Evolutionary conservation across 2,888 invertebrate genomes (phyloP), one percentile per base, ranked within the genome.

Genomic region (Ferrisia virgata): DNA sequence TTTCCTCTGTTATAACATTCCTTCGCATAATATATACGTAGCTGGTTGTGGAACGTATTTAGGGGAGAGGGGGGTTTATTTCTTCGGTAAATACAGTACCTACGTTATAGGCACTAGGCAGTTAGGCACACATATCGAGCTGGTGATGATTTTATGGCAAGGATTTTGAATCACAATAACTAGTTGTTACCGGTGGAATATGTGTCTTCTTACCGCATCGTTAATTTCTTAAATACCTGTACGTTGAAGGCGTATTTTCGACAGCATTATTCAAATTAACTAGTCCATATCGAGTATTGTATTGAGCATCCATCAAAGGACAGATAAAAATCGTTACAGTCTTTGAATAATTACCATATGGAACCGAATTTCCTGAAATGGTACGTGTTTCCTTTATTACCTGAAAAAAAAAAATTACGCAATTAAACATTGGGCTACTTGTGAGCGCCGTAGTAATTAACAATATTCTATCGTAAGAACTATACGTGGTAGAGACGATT

Each of bases 241-340:
- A 18, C 5, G 47, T 47, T 18, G 47, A 3, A 18, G 47, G 8
- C 47, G 18, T 47, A 47, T 47, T 47, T 47, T 47, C 47, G 18
- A 47, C 47, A 8, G 47, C 8, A 47, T 47, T 47, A 47, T 47
- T 47, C 47, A 47, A 47, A 47, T 47, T 47, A 47, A 47, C 47
- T 47, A 47, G 47, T 47, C 47, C 47, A 47, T 47, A 47, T 47
- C 47, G 47, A 47, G 47, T 47, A 47, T 64, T 64, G 28, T 64
- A 64, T 64, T 28, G 58, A 25, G 3, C 28, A 72, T 72, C 33
- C 25, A 31, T 33, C n/a, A 72, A 72, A 72, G 5, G 33, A 11
- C 33, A 18, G 72, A 72, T 72, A 33, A 72, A 28, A 72, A 36
- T 72, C 72, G 72, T 72, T 33, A 72, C 72, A 72, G 33, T 72